Evolutionary conservation across 2,113 vertebrate species (phyloP), one percentile per base, ranked within the genome.

Genomic region (Acrocephalus arundinaceus): DNA sequence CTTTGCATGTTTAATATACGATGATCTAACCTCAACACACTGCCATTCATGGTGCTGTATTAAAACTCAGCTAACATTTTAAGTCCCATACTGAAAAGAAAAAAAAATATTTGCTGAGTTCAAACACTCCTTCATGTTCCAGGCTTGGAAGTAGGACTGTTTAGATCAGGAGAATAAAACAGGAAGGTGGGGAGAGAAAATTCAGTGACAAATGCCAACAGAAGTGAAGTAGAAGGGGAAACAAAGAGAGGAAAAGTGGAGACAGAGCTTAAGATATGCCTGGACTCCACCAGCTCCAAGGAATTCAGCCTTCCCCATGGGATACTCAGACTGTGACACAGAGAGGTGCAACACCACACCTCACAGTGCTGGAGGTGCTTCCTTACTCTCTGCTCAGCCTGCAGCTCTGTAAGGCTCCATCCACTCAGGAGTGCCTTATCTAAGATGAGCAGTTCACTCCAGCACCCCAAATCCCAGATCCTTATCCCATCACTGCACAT

Each of bases 1-100:
- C 93, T 76, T 92, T 92, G 65, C 90, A 90, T 91, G 72, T 91
- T 94, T 91, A 96, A 93, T 93, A 65, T 11, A 72, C 1, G 0
- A 25, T 22, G 63, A 57, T 91, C 31, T 93, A 87, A 94, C 68
- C 58, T 85, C 75, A 58, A 25, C 65, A 55, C 65, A 65, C 73
- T 79, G 74, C 43, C 77, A 46, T 45, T 46, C 49, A n/a, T 21
- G 45, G 24, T 39, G 63, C 55, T 15, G 5, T 11, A 10, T 68
- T 63, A 51, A 95, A 92, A 82, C 6, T 1, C 55, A 89, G 35
- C 31, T 62, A 85, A 65, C 28, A 49, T 82, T 87, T 76, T 20
- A 61, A 82, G 33, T 51, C 33, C 61, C 45, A 67, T 25, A 33
- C 19, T 41, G 87, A 92, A 82, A 68, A 70, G 57, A 89, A 51